phyloP scores from a whole-genome alignment of 2,888 invertebrate species.

The Pristionchus maxplancki region DNA sequence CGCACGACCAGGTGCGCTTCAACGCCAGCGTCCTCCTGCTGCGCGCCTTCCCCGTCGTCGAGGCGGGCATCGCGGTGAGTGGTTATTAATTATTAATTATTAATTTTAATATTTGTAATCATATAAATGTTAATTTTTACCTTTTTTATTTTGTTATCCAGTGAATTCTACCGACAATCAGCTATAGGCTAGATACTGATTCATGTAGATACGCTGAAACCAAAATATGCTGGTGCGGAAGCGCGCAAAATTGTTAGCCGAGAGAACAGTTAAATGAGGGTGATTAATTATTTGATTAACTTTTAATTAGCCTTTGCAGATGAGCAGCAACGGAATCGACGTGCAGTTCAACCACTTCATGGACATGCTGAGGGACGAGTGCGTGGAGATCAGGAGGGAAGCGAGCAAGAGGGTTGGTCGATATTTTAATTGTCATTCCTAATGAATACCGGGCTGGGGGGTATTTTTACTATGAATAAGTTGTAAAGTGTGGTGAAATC shows the following conservation, averaged over 20 bases:
- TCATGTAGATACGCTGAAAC: no score
- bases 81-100: neutral
- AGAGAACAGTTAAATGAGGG: no score
- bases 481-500: no score
- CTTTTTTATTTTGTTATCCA: neutral
- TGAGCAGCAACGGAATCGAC: neutral
- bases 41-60: conserved; percentile 15
- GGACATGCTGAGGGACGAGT: neutral
- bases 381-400: neutral
- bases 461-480: no score
- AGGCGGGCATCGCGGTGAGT: neutral
- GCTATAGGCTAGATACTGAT: no score
- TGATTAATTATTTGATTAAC: neutral
- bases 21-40: neutral
- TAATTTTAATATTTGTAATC: no score
- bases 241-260: no score
- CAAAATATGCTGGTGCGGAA: no score
- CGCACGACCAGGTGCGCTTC: conserved; percentile 15
- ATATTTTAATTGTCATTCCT: neutral
- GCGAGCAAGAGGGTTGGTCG: neutral
- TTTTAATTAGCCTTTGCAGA: neutral
- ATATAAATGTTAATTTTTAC: neutral
- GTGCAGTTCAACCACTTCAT: neutral
- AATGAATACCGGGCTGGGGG: no score
- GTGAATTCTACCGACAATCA: no score